These are phyloP conservation scores for Eueides isabella DNA, from an alignment of 1,140 invertebrate species.

Conservation along the genomic window DNA sequence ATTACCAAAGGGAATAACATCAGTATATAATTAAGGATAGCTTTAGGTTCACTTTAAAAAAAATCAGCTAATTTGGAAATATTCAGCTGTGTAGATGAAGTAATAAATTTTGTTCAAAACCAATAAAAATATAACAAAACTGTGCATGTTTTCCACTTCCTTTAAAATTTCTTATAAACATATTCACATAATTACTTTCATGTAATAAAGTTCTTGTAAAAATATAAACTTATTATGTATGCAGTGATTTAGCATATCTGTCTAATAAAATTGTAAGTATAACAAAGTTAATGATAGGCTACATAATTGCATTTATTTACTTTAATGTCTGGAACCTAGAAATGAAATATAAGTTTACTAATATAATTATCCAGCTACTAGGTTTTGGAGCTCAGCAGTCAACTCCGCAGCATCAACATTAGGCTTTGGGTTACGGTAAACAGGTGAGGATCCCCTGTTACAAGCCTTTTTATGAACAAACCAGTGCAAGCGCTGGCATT, in stretches of 20 bases:
- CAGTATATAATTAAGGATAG: too few relatives aligned
- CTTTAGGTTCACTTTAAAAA: too few relatives aligned
- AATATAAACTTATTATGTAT: slow-evolving; percentile 9
- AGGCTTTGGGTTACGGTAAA: slow-evolving; percentile 51
- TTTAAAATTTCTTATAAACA: too few relatives aligned
- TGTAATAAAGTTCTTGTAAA: neutral
- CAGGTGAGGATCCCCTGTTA: slow-evolving; percentile 79
- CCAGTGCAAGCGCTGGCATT: slow-evolving; percentile 98
- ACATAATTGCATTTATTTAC: slow-evolving; percentile 5
- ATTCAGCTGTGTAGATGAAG: too few relatives aligned
- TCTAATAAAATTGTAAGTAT: slow-evolving; percentile 3
- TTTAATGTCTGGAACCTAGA: neutral
- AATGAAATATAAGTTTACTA: neutral
- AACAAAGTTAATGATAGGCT: neutral
- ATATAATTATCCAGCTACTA: slow-evolving; percentile 64
- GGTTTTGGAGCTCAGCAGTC: slow-evolving; percentile 76
- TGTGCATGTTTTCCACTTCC: too few relatives aligned
- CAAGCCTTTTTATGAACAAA: slow-evolving; percentile 96
- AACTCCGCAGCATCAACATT: slow-evolving; percentile 75
- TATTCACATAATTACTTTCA: neutral
- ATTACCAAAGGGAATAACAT: too few relatives aligned
- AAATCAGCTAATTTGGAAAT: too few relatives aligned
- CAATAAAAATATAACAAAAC: too few relatives aligned
- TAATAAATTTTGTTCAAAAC: too few relatives aligned
- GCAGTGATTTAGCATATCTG: slow-evolving; percentile 1